Percentiles rank a stretch among this genome's conserved stretches.
Conservation (phyloP, 2,113 vertebrate species). For the Coregonus clupeaformis region DNA sequence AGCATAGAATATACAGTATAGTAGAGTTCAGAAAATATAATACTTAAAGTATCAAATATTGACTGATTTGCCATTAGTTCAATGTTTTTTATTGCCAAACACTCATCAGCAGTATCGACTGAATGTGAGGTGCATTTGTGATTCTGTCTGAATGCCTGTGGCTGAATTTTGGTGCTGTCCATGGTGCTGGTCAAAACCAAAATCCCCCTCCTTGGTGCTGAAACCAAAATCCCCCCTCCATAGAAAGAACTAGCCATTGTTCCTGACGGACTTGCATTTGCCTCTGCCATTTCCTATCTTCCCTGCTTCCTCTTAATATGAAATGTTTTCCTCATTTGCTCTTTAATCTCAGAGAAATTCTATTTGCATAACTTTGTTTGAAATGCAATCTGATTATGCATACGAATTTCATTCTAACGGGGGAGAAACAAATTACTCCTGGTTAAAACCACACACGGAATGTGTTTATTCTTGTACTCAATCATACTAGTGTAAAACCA, state of each 20-base stretch:
- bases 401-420: not conserved
- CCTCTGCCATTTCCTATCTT: conserved; percentile 6
- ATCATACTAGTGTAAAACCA: conserved; percentile 3
- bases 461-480: not conserved
- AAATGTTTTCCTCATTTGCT: conserved; percentile 1
- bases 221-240: conserved; percentile 15
- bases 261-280: not conserved
- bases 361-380: not conserved
- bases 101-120: not conserved
- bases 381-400: conserved; percentile 5
- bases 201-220: conserved; percentile 12
- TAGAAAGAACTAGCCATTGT: not conserved
- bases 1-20: too few relatives aligned
- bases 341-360: not conserved
- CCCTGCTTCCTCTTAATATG: not conserved
- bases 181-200: conserved; percentile 53
- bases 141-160: not conserved
- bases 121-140: not conserved
- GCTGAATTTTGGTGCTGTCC: conserved; percentile 34
- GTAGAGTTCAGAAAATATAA: too few relatives aligned
- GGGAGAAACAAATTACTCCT: not conserved
- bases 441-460: not conserved
- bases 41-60: too few relatives aligned
- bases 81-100: not conserved
- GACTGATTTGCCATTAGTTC: too few relatives aligned